Evolutionary conservation across 2,113 vertebrate species (phyloP).

Genomic region (Balaeniceps rex): DNA sequence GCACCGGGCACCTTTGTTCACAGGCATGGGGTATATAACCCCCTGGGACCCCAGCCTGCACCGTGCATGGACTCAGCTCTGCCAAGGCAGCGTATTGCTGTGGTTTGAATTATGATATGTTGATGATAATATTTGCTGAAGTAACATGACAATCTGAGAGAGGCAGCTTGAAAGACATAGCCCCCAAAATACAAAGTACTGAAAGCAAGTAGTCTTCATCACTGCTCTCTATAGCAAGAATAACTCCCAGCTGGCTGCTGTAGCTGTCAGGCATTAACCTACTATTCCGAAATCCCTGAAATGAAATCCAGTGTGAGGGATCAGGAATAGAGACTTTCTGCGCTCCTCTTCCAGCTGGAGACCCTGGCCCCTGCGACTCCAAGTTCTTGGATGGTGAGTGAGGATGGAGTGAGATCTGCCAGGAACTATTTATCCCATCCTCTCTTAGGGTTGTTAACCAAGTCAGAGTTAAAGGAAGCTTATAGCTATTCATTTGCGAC

Average conservation of each 20-base stretch:
- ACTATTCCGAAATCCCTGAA: neutral
- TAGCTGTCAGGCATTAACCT: neutral
- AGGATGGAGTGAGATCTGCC: neutral
- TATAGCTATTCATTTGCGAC: neutral
- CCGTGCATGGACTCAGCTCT: rapidly evolving
- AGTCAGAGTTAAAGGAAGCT: neutral
- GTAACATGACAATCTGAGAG: neutral
- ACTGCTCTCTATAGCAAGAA: neutral
- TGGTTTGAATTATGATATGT: neutral
- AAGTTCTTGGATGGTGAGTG: neutral
- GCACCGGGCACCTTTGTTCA: neutral
- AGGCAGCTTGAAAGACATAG: neutral
- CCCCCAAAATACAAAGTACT: neutral
- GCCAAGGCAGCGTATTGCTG: neutral
- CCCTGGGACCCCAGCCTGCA: too few relatives aligned
- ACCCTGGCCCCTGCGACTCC: rapidly evolving
- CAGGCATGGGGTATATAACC: neutral
- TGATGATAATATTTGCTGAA: neutral
- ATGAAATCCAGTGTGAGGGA: neutral
- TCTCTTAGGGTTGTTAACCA: neutral
- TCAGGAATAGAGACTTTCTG: neutral
- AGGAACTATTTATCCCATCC: neutral
- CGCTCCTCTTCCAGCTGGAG: neutral
- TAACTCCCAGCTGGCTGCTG: neutral
- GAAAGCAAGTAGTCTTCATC: neutral